Conservation (phyloP, 92 coral and sea anemone species). For the Hydrozoanthus gracilis region DNA sequence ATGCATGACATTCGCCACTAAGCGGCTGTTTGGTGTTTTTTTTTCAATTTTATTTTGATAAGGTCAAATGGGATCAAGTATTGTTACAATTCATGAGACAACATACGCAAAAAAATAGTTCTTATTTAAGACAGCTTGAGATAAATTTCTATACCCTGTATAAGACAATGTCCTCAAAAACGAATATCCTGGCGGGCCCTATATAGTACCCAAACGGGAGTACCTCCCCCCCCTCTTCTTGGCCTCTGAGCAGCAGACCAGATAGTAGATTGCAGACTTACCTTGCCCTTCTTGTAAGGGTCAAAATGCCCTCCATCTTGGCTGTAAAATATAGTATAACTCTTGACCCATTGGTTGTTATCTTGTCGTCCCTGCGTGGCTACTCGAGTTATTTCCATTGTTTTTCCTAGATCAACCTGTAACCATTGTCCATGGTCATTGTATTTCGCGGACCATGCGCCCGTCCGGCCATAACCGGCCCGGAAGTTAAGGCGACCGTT, state of each 20-base stretch:
- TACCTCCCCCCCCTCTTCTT: neutral
- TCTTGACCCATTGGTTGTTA: neutral
- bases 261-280: neutral
- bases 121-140: too few relatives aligned
- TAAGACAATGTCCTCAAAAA: too few relatives aligned
- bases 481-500: slow-evolving; percentile 23
- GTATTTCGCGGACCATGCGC: slow-evolving; percentile 16
- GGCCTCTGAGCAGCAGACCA: neutral
- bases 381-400: slow-evolving; percentile 21
- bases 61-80: too few relatives aligned
- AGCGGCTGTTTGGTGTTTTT: too few relatives aligned
- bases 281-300: slow-evolving; percentile 11
- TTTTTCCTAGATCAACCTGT: neutral
- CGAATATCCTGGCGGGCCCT: neutral
- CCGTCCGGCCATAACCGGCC: slow-evolving; percentile 12
- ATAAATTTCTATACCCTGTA: too few relatives aligned
- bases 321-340: slow-evolving; percentile 17
- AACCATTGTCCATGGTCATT: slow-evolving; percentile 31
- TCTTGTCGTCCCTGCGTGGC: slow-evolving; percentile 25
- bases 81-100: too few relatives aligned
- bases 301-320: slow-evolving; percentile 20
- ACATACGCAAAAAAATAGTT: too few relatives aligned
- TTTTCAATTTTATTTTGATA: too few relatives aligned
- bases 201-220: neutral
- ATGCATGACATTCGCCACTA: too few relatives aligned